These are phyloP conservation scores for Eubucco bourcierii DNA, from an alignment of 2,113 vertebrate genomes.

Conservation along the genomic window DNA sequence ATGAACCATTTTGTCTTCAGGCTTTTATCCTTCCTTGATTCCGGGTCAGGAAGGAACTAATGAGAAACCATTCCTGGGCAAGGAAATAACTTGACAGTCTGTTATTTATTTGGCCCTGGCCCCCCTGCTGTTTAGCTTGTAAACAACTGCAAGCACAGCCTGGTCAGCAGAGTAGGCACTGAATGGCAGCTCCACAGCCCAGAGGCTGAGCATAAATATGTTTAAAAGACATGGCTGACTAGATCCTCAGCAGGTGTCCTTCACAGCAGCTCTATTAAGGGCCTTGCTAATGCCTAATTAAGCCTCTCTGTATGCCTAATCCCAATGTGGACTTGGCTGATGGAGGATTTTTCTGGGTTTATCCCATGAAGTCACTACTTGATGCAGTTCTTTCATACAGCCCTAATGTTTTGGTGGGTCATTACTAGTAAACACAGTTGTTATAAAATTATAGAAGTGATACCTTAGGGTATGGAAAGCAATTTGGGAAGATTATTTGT, in stretches of 20 bases:
- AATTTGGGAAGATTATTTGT: neutral
- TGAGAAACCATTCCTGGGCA: neutral
- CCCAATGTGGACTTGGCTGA: neutral
- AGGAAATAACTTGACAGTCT: neutral
- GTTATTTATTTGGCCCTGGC: neutral
- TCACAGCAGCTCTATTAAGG: neutral
- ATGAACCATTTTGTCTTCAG: neutral
- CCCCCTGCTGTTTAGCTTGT: neutral
- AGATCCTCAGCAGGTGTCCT: neutral
- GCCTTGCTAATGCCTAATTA: neutral
- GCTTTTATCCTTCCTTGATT: neutral
- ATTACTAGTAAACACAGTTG: neutral
- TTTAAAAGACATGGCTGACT: neutral
- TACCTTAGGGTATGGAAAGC: neutral
- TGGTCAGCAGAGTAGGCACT: neutral
- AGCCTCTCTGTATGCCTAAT: neutral
- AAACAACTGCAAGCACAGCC: neutral
- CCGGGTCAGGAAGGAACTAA: neutral
- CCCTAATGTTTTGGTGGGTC: neutral
- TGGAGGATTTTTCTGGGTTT: neutral
- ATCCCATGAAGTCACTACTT: neutral
- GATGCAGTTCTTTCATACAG: neutral
- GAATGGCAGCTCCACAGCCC: neutral
- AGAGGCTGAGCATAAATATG: neutral
- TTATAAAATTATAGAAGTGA: neutral